Evolutionary conservation across 2,888 invertebrate species (phyloP).

Genomic region (Limnephilus marmoratus): DNA sequence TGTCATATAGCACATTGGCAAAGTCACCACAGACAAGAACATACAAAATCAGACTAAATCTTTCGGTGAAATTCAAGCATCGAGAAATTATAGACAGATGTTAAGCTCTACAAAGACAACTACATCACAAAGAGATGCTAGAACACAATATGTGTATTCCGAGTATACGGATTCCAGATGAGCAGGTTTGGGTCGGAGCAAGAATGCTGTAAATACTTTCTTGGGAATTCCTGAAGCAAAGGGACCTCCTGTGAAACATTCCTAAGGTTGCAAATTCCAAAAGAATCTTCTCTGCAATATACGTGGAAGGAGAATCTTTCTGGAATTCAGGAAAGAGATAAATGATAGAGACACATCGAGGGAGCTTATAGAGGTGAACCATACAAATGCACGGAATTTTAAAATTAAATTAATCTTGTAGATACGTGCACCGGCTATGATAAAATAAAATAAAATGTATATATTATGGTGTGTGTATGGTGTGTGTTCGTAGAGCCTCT

Average conservation of each 20-base stretch:
- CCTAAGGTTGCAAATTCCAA: background rate
- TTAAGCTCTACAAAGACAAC: background rate
- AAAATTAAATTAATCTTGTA: background rate
- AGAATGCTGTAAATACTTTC: background rate
- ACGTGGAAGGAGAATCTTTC: background rate
- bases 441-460: background rate
- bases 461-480: too few relatives aligned
- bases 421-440: background rate
- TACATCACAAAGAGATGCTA: background rate
- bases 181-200: background rate
- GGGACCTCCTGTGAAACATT: background rate
- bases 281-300: background rate
- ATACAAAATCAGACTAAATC: background rate
- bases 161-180: background rate
- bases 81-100: background rate
- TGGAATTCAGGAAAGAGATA: background rate
- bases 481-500: too few relatives aligned
- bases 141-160: background rate
- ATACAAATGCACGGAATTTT: background rate
- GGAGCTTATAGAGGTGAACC: background rate
- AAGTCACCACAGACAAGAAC: background rate
- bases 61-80: background rate
- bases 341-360: background rate
- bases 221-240: background rate
- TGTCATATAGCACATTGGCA: too few relatives aligned